These are phyloP conservation scores for Heteronetta atricapilla DNA, from an alignment of 2,113 vertebrate genomes.

Conservation along the genomic window DNA sequence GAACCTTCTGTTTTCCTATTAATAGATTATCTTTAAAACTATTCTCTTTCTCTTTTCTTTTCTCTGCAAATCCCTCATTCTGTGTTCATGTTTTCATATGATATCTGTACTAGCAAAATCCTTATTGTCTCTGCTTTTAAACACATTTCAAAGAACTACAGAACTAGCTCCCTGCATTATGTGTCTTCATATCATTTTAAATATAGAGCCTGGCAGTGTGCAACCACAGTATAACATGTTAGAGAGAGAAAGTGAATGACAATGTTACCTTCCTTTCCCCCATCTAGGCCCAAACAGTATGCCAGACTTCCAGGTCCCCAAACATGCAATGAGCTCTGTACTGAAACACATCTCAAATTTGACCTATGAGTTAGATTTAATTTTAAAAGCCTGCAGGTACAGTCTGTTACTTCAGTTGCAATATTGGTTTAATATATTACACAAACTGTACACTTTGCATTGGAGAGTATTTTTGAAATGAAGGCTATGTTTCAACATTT, in stretches of 20 bases:
- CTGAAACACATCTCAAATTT: neutral
- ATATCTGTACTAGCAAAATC: neutral
- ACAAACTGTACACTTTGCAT: neutral
- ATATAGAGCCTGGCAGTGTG: neutral
- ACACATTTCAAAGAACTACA: neutral
- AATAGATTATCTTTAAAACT: neutral
- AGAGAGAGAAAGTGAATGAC: neutral
- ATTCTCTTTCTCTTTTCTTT: neutral
- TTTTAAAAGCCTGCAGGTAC: neutral
- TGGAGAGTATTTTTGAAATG: neutral
- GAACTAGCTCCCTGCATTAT: neutral
- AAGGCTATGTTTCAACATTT: neutral
- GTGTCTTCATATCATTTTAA: neutral
- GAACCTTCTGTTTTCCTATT: neutral
- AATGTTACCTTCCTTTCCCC: neutral
- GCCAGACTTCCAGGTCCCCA: neutral
- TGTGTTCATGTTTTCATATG: neutral
- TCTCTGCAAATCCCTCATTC: neutral
- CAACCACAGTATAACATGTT: neutral
- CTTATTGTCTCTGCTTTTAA: neutral
- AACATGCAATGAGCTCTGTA: neutral
- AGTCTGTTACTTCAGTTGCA: neutral
- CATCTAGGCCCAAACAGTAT: neutral
- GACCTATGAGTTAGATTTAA: neutral
- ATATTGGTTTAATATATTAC: neutral